phyloP scores from a whole-genome alignment of 1,140 invertebrate genomes.

The Solenopsis fugax region DNA sequence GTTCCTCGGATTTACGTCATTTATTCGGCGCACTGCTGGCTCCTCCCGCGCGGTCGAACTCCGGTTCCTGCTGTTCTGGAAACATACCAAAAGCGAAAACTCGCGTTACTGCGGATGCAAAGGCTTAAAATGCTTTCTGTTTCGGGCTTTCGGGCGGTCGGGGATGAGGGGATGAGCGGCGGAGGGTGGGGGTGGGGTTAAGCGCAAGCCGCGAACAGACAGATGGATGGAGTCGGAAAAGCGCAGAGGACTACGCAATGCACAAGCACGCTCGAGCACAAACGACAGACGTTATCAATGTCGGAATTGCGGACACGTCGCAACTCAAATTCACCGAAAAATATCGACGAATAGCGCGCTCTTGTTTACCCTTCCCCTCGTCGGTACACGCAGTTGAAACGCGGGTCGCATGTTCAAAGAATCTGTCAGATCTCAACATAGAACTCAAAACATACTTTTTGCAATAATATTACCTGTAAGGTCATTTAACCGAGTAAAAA shows the following conservation, averaged over 20 bases:
- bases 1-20: slow-evolving; percentile 86
- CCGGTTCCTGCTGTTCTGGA: slow-evolving; percentile 83
- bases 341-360: slow-evolving; percentile 33
- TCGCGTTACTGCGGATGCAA: slow-evolving; percentile 85
- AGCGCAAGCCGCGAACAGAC: slow-evolving; percentile 63
- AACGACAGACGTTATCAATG: slow-evolving; percentile 50
- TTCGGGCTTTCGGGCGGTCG: slow-evolving; percentile 59
- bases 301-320: slow-evolving; percentile 33
- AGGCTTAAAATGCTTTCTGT: slow-evolving; percentile 80
- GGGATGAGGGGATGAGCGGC: slow-evolving; percentile 2
- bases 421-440: background rate
- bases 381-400: background rate
- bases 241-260: slow-evolving; percentile 71
- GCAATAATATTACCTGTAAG: no score
- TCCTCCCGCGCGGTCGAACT: slow-evolving; percentile 82
- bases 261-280: slow-evolving; percentile 73
- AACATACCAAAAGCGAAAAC: slow-evolving; percentile 85
- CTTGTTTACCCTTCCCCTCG: background rate
- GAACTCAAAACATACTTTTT: background rate
- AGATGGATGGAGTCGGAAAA: slow-evolving; percentile 65
- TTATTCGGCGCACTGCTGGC: slow-evolving; percentile 84
- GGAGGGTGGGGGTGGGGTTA: slow-evolving; percentile 13
- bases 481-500: no score
- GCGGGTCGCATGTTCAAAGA: background rate
- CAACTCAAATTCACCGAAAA: slow-evolving; percentile 8